Conservation (phyloP, 2,113 vertebrate genomes). For the Otocyon megalotis region DNA sequence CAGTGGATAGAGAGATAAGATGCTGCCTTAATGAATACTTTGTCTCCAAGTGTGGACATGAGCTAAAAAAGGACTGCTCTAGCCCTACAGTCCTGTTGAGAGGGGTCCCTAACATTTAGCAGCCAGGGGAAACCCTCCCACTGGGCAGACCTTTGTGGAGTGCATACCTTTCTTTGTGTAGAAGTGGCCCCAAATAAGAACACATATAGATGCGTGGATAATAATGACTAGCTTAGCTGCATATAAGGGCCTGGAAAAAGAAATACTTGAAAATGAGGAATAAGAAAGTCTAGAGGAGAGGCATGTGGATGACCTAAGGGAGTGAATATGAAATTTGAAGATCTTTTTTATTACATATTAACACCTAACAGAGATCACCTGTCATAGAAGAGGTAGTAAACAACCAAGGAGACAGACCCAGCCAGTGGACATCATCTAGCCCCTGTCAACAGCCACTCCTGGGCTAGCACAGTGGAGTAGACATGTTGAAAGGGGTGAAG, state of each 20-base stretch:
- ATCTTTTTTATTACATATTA: not conserved
- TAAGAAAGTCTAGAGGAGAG: slow-evolving; percentile 9
- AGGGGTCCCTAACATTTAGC: not conserved
- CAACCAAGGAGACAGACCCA: not conserved
- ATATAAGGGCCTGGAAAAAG: not conserved
- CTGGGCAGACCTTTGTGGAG: not conserved
- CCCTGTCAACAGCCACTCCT: not conserved
- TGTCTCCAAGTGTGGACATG: not conserved
- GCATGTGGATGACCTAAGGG: not conserved
- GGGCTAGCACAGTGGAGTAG: not conserved
- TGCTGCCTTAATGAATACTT: not conserved
- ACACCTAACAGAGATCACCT: not conserved
- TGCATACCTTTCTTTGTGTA: not conserved
- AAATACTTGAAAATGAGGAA: not conserved
- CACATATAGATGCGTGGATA: not conserved
- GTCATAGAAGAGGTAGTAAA: not conserved
- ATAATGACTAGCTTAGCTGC: not conserved
- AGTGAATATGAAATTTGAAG: not conserved
- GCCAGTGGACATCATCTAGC: not conserved
- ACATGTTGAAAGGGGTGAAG: not conserved
- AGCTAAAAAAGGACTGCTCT: not conserved
- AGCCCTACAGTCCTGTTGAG: not conserved
- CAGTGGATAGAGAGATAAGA: not conserved
- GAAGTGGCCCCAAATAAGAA: not conserved
- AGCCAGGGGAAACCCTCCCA: not conserved